Base-by-base conservation (phyloP, 2,797 vertebrate species). In the Melanotaenia nigrans region DNA sequence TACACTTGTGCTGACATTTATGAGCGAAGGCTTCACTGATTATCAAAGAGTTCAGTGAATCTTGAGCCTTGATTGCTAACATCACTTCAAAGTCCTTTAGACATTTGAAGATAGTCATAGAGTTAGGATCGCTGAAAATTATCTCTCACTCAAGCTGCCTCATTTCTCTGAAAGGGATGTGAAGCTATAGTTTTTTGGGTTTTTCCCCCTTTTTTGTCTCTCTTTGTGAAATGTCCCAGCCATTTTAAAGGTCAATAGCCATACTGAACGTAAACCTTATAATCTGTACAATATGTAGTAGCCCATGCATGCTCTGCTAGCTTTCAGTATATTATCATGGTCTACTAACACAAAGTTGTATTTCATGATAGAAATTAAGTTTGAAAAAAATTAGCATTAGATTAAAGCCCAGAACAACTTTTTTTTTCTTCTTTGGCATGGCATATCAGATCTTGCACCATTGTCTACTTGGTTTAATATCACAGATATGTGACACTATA, bases 21-120 rank as follows among this genome's bases (percentile, higher is more conserved):
- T 85, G 71, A 83, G 73, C 80, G 75, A 83, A 76, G 59, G 71
- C 77, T 83, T 71, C 36, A 24, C 79, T 90, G 87, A 89, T 90
- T 89, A 88, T 87, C 86, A 86, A 77, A 88, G 83, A 79, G 84
- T 86, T 86, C 84, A 81, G 72, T 35, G 81, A 79, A 78, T 85
- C 86, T 79, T 82, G 78, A 84, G 84, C 80, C 73, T 72, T 90
- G 90, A 92, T 92, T 89, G 88, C 84, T 87, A 83, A 87, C 85
- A 87, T 90, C 88, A 85, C 87, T 89, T 90, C 82, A 91, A 84
- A 88, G 77, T 83, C 71, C 75, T 87, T 90, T 70, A 85, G 77
- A 74, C 80, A 75, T 85, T 81, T 81, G 70, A 77, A 89, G 82
- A 77, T 72, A 78, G 68, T 68, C 76, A 65, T 72, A 55, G 81